These are phyloP conservation scores for Thrips palmi DNA, from an alignment of 1,140 invertebrate species.

Conservation along the genomic window DNA sequence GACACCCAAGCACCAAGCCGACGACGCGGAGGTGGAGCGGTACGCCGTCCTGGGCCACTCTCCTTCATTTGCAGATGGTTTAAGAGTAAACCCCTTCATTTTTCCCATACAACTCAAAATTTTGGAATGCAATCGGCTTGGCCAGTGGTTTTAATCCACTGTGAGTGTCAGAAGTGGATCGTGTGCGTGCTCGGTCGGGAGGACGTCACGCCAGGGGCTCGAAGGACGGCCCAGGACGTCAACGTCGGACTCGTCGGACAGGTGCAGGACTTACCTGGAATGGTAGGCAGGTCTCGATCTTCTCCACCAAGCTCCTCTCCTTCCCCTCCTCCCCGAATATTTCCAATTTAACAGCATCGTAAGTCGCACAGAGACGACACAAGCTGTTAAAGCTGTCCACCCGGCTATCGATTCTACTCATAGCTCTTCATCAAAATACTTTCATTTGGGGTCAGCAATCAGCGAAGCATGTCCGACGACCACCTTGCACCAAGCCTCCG, in stretches of 20 bases:
- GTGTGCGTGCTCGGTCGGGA: no score
- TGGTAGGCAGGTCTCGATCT: conserved; percentile 29
- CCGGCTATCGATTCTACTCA: no score
- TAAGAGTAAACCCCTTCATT: no score
- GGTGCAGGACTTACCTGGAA: conserved; percentile 27
- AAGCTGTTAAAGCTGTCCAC: conserved; percentile 27
- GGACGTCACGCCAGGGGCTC: no score
- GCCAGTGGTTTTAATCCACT: not conserved
- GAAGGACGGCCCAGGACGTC: not conserved
- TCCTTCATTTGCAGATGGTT: no score
- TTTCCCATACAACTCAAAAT: conserved; percentile 4
- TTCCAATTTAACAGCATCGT: conserved; percentile 29
- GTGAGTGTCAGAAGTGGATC: not conserved
- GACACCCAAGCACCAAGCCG: no score
- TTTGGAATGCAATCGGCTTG: not conserved
- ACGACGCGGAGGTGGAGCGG: no score
- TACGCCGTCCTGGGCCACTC: no score
- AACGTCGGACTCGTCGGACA: conserved; percentile 2
- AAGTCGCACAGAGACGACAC: conserved; percentile 30
- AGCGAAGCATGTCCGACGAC: no score
- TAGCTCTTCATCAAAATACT: no score
- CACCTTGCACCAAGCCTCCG: no score
- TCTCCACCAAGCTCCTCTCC: conserved; percentile 27
- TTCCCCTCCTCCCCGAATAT: conserved; percentile 29
- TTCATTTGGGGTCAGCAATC: no score